Evolutionary conservation across 2,113 vertebrate species (phyloP).

Genomic region (Hiodon tergisus): DNA sequence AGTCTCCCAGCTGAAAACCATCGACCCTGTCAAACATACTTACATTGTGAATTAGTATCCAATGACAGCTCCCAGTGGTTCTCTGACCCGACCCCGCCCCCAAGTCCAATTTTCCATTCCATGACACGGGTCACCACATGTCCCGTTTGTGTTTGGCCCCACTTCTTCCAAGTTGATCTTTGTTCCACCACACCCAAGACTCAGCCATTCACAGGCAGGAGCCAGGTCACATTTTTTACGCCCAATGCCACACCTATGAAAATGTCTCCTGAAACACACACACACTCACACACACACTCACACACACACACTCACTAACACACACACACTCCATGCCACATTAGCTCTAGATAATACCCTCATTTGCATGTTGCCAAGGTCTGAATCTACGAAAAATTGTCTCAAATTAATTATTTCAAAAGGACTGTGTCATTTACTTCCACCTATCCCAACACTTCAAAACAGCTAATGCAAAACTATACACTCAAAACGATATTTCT

Average conservation of each 20-base stretch:
- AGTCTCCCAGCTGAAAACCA: conserved; percentile 50
- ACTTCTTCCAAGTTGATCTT: not conserved
- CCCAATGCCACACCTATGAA: not conserved
- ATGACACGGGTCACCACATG: conserved; percentile 3
- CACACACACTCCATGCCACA: not conserved
- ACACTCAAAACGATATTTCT: too few species aligned
- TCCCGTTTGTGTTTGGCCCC: not conserved
- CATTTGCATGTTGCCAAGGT: not conserved
- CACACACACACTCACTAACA: not conserved
- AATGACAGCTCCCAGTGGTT: conserved; percentile 29
- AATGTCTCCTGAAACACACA: not conserved
- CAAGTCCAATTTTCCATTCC: not conserved
- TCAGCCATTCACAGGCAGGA: not conserved
- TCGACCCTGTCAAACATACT: conserved; percentile 58
- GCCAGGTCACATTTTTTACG: conserved; percentile 9
- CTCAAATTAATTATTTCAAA: too few species aligned
- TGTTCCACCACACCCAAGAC: not conserved
- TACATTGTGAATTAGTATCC: conserved; percentile 67
- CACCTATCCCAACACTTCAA: too few species aligned
- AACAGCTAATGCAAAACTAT: too few species aligned
- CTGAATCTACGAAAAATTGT: not conserved
- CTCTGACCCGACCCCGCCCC: conserved; percentile 21
- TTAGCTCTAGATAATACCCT: not conserved
- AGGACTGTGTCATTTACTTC: too few species aligned
- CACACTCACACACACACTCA: not conserved